A percentile compares a stretch with the other conserved stretches of the same genome.
Evolutionary conservation across 1,140 invertebrate genomes (phyloP).

Genomic region (Anoplophora glabripennis): DNA sequence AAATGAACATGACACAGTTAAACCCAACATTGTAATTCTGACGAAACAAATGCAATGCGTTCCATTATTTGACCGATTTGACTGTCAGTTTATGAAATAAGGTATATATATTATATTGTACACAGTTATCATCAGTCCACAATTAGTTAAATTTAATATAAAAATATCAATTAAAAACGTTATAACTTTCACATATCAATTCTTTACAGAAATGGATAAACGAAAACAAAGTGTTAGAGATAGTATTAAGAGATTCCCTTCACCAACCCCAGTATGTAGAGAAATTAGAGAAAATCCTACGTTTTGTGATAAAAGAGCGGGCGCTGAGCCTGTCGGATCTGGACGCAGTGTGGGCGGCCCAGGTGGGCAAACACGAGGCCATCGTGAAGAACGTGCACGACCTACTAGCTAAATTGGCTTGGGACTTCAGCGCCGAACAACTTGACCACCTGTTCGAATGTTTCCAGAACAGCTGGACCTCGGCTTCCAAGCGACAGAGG

Average conservation of each 20-base stretch:
- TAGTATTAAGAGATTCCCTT: slow-evolving; percentile 90
- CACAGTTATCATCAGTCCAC: no score
- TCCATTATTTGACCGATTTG: no score
- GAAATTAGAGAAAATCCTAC: slow-evolving; percentile 94
- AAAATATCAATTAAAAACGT: neutral
- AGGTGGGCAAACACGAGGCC: slow-evolving; percentile 91
- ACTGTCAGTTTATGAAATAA: no score
- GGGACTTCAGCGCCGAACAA: slow-evolving; percentile 97
- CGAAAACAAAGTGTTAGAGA: slow-evolving; percentile 93
- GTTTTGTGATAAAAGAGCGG: slow-evolving; percentile 95
- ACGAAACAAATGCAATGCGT: no score
- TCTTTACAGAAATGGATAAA: slow-evolving; percentile 89
- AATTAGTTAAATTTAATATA: no score
- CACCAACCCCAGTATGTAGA: slow-evolving; percentile 98
- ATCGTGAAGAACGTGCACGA: slow-evolving; percentile 98
- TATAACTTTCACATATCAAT: neutral
- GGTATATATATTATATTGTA: no score
- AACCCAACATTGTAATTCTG: no score
- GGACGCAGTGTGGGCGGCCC: slow-evolving; percentile 94
- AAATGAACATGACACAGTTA: no score
- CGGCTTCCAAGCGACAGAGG: slow-evolving; percentile 92
- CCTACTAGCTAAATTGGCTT: slow-evolving; percentile 91
- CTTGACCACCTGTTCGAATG: slow-evolving; percentile 96
- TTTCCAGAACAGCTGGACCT: slow-evolving; percentile 93
- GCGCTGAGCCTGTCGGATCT: slow-evolving; percentile 87